Base-by-base conservation (phyloP, 1,140 invertebrate genomes). In the Pogonognathellus flavescens region DNA sequence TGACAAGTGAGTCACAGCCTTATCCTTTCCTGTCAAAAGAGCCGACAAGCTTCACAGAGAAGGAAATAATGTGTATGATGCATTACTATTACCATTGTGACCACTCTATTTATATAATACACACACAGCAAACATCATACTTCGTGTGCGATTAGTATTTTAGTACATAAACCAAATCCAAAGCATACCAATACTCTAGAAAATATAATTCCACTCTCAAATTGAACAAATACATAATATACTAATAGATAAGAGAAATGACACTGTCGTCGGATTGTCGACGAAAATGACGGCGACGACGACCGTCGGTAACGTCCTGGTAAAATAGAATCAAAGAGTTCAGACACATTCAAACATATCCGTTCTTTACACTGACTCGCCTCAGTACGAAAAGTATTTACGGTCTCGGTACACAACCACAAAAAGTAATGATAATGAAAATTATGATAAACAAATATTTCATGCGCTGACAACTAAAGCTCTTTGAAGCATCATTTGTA, bases 11-110 rank as follows among this genome's bases (percentile, higher is more conserved):
- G 31, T 14, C n/a, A 57, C 70, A 76, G 41, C n/a, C 16, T 31
- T 31, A 76, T 76, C 70, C 70, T 76, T 76, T 50, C 18, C 13
- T 76, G 70, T 76, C 70, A 76, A 76, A 76, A 76, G 70, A 49
- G 70, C 70, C 70, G 70, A 76, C 70, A 76, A 18, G 70, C n/a
- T 31, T 25, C 16, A 50, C 25, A 25, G 70, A 8, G 41, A 41
- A 76, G 16, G 59, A 20, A n/a, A 62, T 16, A 31, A 76, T 76
- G 31, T 41, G 31, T 41, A 41, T 41, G 31, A 41, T 41, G 31
- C 31, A 41, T 41, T 41, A 41, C 31, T 41, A 41, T 41, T 41
- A 41, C 31, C 6, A 41, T 41, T 41, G 31, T 41, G 62, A 25
- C 62, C 22, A 66, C 22, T n/a, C 31, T 41, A 41, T 41, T 41